Evolutionary conservation across 2,888 invertebrate genomes (phyloP), one percentile per base, ranked within the genome.

Genomic region (Amaurobius ferox): DNA sequence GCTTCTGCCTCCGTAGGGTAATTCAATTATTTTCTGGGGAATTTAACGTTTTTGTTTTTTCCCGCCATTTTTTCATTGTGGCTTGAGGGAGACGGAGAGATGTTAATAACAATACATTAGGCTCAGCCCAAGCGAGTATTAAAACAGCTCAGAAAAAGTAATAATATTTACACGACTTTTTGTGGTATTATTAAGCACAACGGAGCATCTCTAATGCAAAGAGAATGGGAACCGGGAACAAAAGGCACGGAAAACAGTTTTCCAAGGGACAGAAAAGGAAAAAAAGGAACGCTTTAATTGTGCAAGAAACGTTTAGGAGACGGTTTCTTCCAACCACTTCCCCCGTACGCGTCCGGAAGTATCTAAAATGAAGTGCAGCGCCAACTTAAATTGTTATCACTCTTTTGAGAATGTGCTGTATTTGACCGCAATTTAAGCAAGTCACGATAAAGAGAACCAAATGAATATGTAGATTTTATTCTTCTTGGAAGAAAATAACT

Each of bases 101-200:
- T 71, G 83, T 85, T 85, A 85, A 85, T 85, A 85, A 85, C 83
- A 78, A 85, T 85, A 78, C 83, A 85, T 85, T 85, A 85, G 83
- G 83, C 77, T 77, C 83, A 85, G 77, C 68, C 83, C 83, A 85
- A 29, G 83, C 83, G 83, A 85, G 70, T 72, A 85, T 85, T 85
- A 85, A 85, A 85, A 76, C 83, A 77, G 83, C 77, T 71, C 77
- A 67, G n/a, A 66, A 76, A 83, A 85, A 85, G 77, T 85, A 77
- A 78, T 85, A 85, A 85, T 85, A 85, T 85, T 85, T 85, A 85
- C 83, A 85, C 83, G 83, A 85, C 83, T 6, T 85, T 77, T 85
- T 77, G 83, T 71, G 83, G 77, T 85, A 85, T 85, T 85, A 77
- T 85, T 85, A 77, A 77, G 77, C 64, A 85, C 83, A 77, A 9